Evolutionary conservation across 1,140 invertebrate genomes (phyloP).

Genomic region (Vanessa atalanta): DNA sequence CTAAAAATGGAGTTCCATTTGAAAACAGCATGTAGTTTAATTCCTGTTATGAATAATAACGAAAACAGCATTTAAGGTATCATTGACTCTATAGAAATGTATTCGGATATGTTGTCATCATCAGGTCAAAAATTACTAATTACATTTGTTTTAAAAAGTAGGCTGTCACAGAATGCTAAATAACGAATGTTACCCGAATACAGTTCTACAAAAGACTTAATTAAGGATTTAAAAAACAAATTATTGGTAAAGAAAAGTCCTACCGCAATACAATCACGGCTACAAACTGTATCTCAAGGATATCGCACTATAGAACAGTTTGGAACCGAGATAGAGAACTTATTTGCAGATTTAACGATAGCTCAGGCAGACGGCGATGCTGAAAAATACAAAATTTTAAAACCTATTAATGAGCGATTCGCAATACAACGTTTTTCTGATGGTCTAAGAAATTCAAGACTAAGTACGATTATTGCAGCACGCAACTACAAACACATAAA

Average conservation of each 20-base stretch:
- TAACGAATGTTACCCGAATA: conserved; percentile 2
- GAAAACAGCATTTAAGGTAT: no score
- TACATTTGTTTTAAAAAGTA: not conserved
- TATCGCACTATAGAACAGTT: conserved; percentile 7
- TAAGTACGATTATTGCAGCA: not conserved
- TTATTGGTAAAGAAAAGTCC: conserved; percentile 4
- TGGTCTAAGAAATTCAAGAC: no score
- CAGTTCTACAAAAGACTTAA: not conserved
- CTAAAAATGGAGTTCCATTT: no score
- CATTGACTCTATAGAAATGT: no score
- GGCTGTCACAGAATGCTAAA: not conserved
- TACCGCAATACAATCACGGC: not conserved
- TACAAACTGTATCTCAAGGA: conserved; percentile 4
- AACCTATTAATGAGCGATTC: no score
- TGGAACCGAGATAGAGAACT: not conserved
- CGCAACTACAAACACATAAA: not conserved
- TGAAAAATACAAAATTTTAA: no score
- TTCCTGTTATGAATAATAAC: no score
- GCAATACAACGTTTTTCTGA: no score
- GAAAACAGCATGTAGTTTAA: no score
- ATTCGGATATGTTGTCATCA: no score
- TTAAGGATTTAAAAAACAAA: conserved; percentile 1
- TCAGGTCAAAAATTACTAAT: not conserved
- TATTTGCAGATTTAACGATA: no score
- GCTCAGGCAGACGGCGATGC: no score